Evolutionary conservation across 1,140 invertebrate genomes (phyloP), one percentile per base, ranked within the genome.

Genomic region (Pseudomyrmex pallidus): DNA sequence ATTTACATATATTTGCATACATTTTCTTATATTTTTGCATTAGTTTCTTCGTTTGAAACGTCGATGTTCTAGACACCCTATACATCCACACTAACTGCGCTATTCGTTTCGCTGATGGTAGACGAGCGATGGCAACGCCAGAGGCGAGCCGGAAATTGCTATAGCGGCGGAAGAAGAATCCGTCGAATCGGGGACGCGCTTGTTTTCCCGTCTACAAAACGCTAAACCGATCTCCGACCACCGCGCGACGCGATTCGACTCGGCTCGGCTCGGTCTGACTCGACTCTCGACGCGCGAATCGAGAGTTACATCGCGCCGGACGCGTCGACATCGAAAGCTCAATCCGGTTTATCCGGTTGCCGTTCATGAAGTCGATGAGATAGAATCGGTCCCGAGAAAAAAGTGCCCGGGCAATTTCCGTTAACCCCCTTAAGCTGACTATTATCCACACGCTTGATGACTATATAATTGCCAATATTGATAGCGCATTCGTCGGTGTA

Each of bases 161-260:
- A 72, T 67, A 85, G 74, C 59, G 50, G 76, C 85, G 87, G 87
- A 88, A 88, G 87, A 88, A 84, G 82, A 83, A 83, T 88, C 57
- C 83, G 73, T 87, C 83, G 85, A 88, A 88, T 88, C 86, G 83
- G 83, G 87, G 83, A 87, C 35, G 35, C 85, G 85, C 80, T 87
- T 84, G 86, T 87, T 87, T 87, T 84, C 85, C 72, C 74, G 82
- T 87, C 86, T 87, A 80, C 82, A 59, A 35, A 35, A 56, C 80
- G 80, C 48, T 73, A 67, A 83, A 86, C 85, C 85, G 86, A 87
- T 87, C 82, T 13, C 61, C 46, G 70, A 64, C 44, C 78, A 46
- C 57, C 78, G 44, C 9, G 35, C 48, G 48, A 0, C 25, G 25
- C 25, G 25, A 67, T 25, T 67, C 17, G 35, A 20, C 35, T 56